phyloP scores from a whole-genome alignment of 2,888 invertebrate genomes.

The Theodoxus fluviatilis region DNA sequence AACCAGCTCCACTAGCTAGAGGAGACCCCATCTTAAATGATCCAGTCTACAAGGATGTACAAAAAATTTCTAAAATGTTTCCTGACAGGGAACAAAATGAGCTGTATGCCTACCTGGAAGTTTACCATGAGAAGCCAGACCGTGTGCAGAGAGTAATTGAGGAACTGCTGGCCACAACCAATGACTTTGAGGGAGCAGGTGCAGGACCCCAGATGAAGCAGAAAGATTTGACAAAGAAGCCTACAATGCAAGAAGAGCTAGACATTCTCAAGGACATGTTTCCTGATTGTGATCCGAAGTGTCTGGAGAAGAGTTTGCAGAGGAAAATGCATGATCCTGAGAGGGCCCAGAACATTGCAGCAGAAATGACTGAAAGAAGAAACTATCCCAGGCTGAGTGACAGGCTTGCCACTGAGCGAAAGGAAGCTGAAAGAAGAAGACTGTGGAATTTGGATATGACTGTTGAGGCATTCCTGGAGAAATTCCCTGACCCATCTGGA shows the following conservation, averaged over 20 bases:
- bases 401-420: conserved; percentile 40
- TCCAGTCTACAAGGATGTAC: too few relatives aligned
- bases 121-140: conserved; percentile 49
- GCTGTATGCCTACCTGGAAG: conserved; percentile 53
- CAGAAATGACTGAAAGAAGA: conserved; percentile 47
- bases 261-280: conserved; percentile 50
- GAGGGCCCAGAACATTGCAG: conserved; percentile 45
- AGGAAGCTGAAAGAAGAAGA: conserved; percentile 34
- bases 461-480: conserved; percentile 51
- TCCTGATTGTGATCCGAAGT: conserved; percentile 60
- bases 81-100: conserved; percentile 49
- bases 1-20: too few relatives aligned
- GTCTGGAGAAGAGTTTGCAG: conserved; percentile 49
- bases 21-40: too few relatives aligned
- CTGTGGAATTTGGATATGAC: conserved; percentile 39
- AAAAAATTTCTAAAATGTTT: conserved; percentile 44
- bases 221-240: too few relatives aligned
- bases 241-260: conserved; percentile 43
- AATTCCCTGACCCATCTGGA: conserved; percentile 54
- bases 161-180: conserved; percentile 35
- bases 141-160: conserved; percentile 50
- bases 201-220: too few relatives aligned
- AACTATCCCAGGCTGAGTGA: conserved; percentile 54
- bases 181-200: too few relatives aligned
- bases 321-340: conserved; percentile 36